Evolutionary conservation across 2,797 vertebrate species (phyloP), one percentile per base, ranked within the genome.

Genomic region (Anomalospiza imberbis): DNA sequence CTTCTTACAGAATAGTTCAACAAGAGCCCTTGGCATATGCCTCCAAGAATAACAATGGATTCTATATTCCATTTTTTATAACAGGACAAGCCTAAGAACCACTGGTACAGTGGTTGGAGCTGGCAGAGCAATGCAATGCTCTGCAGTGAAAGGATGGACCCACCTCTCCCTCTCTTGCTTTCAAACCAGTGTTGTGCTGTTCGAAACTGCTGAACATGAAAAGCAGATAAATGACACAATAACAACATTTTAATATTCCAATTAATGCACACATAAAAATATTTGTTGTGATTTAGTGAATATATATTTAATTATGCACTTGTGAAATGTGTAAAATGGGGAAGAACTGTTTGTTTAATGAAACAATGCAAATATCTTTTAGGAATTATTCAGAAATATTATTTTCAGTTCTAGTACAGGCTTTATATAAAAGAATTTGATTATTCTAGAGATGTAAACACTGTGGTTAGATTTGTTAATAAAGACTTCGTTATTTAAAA

Each of bases 31-130:
- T 17, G 8, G 76, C 38, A 22, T 42, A 31, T 53, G 6, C 66
- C n/a, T 96, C 96, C 91, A 96, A 96, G 91, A 95, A 92, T 84
- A 96, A 94, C 94, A 96, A 29, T 47, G 60, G 73, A 16, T 66
- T 58, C 72, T 32, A 1, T 48, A 85, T 84, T 21, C 48, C 66
- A 68, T 74, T 65, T 40, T 75, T 81, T 40, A 17, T 76, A 74
- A 11, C 38, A 84, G 77, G 38, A 36, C 19, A 47, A 58, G 12
- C 17, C 3, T n/a, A 55, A 58, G 48, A 54, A 79, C 6, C 21
- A 42, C 50, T 57, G 28, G 17, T 84, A 6, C 32, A 42, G 7
- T 40, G 42, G 24, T 51, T 62, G 73, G 53, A 62, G 54, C 45
- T 77, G 62, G 20, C 38, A 21, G 47, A 44, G 44, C 58, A 48